phyloP scores from a whole-genome alignment of 1,140 invertebrate genomes.

The Drosophila repleta region DNA sequence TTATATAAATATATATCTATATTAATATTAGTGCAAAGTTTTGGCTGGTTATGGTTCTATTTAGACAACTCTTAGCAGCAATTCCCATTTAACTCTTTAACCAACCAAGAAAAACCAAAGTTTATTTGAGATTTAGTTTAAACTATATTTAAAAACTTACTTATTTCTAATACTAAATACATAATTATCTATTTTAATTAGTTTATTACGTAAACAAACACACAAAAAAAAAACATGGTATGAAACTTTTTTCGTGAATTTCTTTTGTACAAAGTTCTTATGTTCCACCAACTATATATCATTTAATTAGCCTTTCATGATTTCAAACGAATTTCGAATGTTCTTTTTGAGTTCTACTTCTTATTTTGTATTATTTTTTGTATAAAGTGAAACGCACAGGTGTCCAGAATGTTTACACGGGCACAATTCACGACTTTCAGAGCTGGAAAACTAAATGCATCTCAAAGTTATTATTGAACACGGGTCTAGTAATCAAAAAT shows the following conservation, averaged over 20 bases:
- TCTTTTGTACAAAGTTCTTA: slow-evolving; percentile 52
- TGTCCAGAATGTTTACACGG: slow-evolving; percentile 60
- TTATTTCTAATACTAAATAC: slow-evolving; percentile 63
- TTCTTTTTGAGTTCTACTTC: neutral
- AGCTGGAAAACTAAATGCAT: slow-evolving; percentile 11
- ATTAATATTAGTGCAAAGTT: slow-evolving; percentile 44
- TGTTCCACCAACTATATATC: slow-evolving; percentile 25
- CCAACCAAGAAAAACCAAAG: slow-evolving; percentile 34
- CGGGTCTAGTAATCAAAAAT: too few species aligned
- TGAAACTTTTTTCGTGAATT: slow-evolving; percentile 80
- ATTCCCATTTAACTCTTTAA: slow-evolving; percentile 41
- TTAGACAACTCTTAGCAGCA: slow-evolving; percentile 51
- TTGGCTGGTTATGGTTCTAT: slow-evolving; percentile 77
- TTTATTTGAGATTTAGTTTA: slow-evolving; percentile 49
- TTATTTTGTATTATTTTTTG: neutral
- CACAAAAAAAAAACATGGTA: slow-evolving; percentile 50
- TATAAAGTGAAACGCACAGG: slow-evolving; percentile 51
- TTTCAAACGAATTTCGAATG: slow-evolving; percentile 24
- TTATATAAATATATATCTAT: slow-evolving; percentile 8
- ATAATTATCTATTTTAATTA: slow-evolving; percentile 54
- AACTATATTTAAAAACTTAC: slow-evolving; percentile 21
- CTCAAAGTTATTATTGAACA: too few species aligned
- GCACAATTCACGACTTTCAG: slow-evolving; percentile 11
- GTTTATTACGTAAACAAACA: slow-evolving; percentile 38
- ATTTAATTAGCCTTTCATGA: slow-evolving; percentile 34